Conservation (phyloP, 2,888 invertebrate species). For the Phasia obesa region DNA sequence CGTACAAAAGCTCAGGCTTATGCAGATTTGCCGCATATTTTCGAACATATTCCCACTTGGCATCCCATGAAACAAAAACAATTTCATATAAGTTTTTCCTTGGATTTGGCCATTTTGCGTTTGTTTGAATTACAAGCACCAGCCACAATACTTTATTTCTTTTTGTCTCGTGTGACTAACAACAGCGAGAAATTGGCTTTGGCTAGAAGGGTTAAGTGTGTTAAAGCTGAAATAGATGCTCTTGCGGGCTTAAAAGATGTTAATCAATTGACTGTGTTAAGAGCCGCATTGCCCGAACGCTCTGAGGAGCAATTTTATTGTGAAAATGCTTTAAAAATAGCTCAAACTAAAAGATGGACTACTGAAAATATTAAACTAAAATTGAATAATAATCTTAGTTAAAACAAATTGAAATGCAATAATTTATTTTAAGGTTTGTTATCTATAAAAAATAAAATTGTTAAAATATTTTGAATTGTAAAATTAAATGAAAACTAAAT, state of each 20-base stretch:
- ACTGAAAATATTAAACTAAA: slow-evolving; percentile 81
- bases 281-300: slow-evolving; percentile 77
- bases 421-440: background rate
- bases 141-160: slow-evolving; percentile 78
- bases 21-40: slow-evolving; percentile 79
- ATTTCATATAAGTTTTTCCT: slow-evolving; percentile 81
- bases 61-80: slow-evolving; percentile 80
- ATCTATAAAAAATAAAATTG: background rate
- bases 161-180: slow-evolving; percentile 80
- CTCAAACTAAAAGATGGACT: slow-evolving; percentile 81
- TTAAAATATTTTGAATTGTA: background rate
- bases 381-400: slow-evolving; percentile 71
- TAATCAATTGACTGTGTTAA: slow-evolving; percentile 77
- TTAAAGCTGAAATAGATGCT: slow-evolving; percentile 80
- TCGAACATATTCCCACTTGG: slow-evolving; percentile 80
- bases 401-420: background rate
- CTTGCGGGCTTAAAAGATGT: slow-evolving; percentile 80
- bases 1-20: slow-evolving; percentile 80
- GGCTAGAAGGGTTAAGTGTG: slow-evolving; percentile 80
- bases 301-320: slow-evolving; percentile 89
- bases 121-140: slow-evolving; percentile 80
- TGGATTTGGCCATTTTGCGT: slow-evolving; percentile 79
- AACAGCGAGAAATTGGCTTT: slow-evolving; percentile 77
- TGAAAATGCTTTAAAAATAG: slow-evolving; percentile 86
- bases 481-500: background rate